These are phyloP conservation scores for Meganola albula DNA, from an alignment of 2,888 invertebrate genomes.

Conservation along the genomic window DNA sequence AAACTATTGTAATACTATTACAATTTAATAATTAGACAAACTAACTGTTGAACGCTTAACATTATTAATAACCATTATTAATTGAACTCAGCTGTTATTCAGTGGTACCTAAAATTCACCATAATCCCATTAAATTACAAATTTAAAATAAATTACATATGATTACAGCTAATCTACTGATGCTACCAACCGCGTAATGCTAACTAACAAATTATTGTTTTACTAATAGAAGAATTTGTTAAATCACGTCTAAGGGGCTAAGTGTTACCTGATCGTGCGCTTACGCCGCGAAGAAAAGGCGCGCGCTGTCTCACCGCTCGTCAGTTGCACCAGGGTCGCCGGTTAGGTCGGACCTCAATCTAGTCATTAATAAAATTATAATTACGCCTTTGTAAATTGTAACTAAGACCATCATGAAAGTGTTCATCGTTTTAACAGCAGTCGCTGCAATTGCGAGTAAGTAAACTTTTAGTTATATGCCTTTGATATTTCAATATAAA, in stretches of 20 bases:
- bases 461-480: constrained; percentile 35
- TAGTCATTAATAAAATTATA: constrained; percentile 62
- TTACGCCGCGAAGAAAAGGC: constrained; percentile 70
- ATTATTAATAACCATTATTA: no score
- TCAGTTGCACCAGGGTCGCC: constrained; percentile 71
- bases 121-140: constrained; percentile 11
- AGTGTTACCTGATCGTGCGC: constrained; percentile 66
- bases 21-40: no score
- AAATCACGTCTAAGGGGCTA: constrained; percentile 60
- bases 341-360: constrained; percentile 65
- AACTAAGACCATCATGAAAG: constrained; percentile 71
- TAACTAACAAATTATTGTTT: constrained; percentile 52
- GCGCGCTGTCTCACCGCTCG: constrained; percentile 55
- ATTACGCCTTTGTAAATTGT: constrained; percentile 45
- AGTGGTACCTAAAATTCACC: no score
- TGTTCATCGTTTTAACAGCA: constrained; percentile 70
- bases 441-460: constrained; percentile 69
- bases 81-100: no score
- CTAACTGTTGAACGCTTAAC: no score
- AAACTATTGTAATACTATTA: no score
- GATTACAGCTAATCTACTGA: constrained; percentile 38
- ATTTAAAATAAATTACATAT: constrained; percentile 29
- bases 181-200: constrained; percentile 37
- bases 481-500: no score
- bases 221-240: constrained; percentile 56